Conservation (phyloP, 2,888 invertebrate genomes). For the Meganola albula region DNA sequence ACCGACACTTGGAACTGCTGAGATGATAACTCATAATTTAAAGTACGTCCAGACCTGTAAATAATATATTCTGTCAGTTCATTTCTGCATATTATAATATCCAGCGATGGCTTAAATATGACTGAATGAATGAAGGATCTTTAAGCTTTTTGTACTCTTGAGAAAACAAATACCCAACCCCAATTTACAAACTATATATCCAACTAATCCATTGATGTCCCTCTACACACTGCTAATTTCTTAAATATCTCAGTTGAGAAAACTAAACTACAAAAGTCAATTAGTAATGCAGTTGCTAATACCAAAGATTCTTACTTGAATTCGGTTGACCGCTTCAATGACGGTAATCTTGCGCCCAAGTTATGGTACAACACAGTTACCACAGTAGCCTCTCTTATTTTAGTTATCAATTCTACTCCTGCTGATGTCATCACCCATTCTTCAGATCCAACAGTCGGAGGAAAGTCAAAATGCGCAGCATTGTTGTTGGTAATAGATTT, state of each 20-base stretch:
- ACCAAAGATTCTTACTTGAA: constrained; percentile 71
- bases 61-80: too few relatives aligned
- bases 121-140: too few relatives aligned
- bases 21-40: constrained; percentile 82
- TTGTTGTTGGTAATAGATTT: constrained; percentile 48
- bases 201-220: too few relatives aligned
- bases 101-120: too few relatives aligned
- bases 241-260: too few relatives aligned
- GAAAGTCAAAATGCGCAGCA: constrained; percentile 55
- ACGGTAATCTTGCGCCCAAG: constrained; percentile 79
- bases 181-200: too few relatives aligned
- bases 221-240: too few relatives aligned
- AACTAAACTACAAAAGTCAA: too few relatives aligned
- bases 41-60: constrained; percentile 80
- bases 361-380: constrained; percentile 80
- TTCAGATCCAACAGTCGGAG: constrained; percentile 30
- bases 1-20: constrained; percentile 63
- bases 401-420: constrained; percentile 52
- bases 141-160: too few relatives aligned
- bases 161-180: too few relatives aligned
- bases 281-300: too few relatives aligned
- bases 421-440: constrained; percentile 59
- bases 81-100: too few relatives aligned
- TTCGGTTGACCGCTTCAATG: constrained; percentile 77
- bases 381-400: constrained; percentile 50